Evolutionary conservation across 53 echinoderm and acorn worm species (phyloP), one percentile per base, ranked within the genome.

Genomic region (Paracentrotus lividus): DNA sequence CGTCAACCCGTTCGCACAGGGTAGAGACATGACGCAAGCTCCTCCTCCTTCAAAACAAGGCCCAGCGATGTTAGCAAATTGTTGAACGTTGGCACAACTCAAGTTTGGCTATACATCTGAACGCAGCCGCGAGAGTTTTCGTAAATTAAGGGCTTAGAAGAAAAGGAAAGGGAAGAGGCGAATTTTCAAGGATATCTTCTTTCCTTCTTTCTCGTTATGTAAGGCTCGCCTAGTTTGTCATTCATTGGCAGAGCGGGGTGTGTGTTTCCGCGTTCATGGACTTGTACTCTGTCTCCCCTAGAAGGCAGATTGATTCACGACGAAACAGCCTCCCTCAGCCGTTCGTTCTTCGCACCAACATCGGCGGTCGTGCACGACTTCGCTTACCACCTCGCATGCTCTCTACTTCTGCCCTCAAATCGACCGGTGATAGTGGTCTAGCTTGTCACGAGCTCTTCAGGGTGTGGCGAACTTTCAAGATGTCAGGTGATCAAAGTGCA

Each of bases 171-270:
- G 89, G 89, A 89, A 89, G 89, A 61, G 58, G 89, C 60, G 64
- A 89, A 89, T 89, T 89, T 59, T 27, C 89, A 89, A 89, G 89
- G 89, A 89, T 89, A 56, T 89, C 57, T 86, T 33, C 56, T 86
- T 85, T 51, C 85, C 49, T 54, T 27, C 85, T 85, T 86, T 86
- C 47, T 86, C 86, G 86, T 86, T 56, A 81, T 81, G 86, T 56
- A 86, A 86, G 56, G 54, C 86, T 86, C 86, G 53, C 86, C 86
- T 53, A 86, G 54, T 33, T 86, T 86, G 55, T 86, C 86, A 86
- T 56, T 86, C 86, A 86, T 56, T 86, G 86, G 38, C 54, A 86
- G 86, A 53, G 89, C 42, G n/a, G n/a, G n/a, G 89, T 58, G 44
- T 61, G 89, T 43, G 59, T 44, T 64, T 65, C 89, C 64, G 89